Evolutionary conservation across 2,888 invertebrate genomes (phyloP), one percentile per base, ranked within the genome.

Genomic region (Pycnomerus fuliginosus): DNA sequence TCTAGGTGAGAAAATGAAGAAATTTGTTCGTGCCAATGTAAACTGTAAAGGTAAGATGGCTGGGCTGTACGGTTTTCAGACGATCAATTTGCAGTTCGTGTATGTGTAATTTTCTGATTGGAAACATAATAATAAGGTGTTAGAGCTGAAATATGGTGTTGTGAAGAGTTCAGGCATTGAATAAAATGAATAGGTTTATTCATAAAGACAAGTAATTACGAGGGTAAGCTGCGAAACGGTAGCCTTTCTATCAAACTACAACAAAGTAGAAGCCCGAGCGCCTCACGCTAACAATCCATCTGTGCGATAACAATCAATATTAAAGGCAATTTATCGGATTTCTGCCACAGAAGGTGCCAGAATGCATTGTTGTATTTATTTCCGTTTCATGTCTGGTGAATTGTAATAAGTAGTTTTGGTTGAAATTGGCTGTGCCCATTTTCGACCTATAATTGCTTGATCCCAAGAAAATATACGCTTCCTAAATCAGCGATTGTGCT

Each of bases 331-430:
- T 48, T 48, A 44, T 43, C 34, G 43, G 43, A 24, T 42, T 38
- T 37, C 38, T 32, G 34, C 35, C 34, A 38, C 28, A 29, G 25
- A 23, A 44, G 43, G 48, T 44, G 48, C 38, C 33, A 44, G 44
- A 42, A 47, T 42, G 47, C 36, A 47, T 42, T 38, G 41, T 47
- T 37, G 32, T 47, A 35, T 37, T 46, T 47, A 37, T 47, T 36
- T 47, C 47, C 36, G 35, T 16, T 31, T 31, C 14, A 23, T 36
- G 36, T 45, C 45, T 11, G 16, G 46, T 32, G 41, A 46, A 41
- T 46, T 41, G 41, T 46, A 46, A 46, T 46, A 46, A 46, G 42
- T 42, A 36, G 41, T 33, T 32, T 25, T 40, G 11, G 25, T 15
- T 22, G 36, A 47, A 42, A 47, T 47, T 47, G 42, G 41, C 37